Evolutionary conservation across 2,113 vertebrate species (phyloP), one percentile per base, ranked within the genome.

Genomic region (Podarcis cretensis): DNA sequence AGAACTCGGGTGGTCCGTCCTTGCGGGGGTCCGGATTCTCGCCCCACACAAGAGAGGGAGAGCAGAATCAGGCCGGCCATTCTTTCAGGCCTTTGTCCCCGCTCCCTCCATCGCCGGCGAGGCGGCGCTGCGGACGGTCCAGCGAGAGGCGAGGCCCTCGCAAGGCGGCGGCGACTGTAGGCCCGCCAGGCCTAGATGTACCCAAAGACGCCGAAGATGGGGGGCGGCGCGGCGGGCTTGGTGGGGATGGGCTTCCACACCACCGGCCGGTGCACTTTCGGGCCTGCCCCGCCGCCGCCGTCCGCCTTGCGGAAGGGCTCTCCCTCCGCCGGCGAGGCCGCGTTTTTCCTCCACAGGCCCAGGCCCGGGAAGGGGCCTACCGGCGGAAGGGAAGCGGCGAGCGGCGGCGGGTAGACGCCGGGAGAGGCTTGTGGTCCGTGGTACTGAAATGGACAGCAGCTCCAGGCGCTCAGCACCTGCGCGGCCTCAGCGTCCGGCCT

Each of bases 191-290:
- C 91, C 96, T 97, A 99, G 96, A 99, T 98, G 94, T 99, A 99
- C 83, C 98, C 97, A 25, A 99, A 99, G 90, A 99, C 98, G 0
- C 99, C 98, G 96, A 99, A 99, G 92, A 99, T 97, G 0, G 98
- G 98, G 0, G 98, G 96, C 13, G 97, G 97, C 1, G 98, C 88
- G 0, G 98, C 85, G 0, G 99, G 98, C 93, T 99, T 99, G 57
- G 99, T 99, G 80, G 99, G 98, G 88, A 99, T 99, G 37, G 99
- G 99, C 94, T 99, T 99, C 95, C 99, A 97, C 83, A 99, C 98
- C 89, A 99, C 97, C 0, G 99, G 99, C 25, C 97, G 96, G 95
- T 97, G 97, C 18, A 98, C 92, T 87, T 97, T 98, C 83, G 97
- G 98, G 74, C 97, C 97, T 0, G 14, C 78, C 48, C 40, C 25